phyloP scores from a whole-genome alignment of 2,113 vertebrate genomes.

The Leucoraja erinaceus region DNA sequence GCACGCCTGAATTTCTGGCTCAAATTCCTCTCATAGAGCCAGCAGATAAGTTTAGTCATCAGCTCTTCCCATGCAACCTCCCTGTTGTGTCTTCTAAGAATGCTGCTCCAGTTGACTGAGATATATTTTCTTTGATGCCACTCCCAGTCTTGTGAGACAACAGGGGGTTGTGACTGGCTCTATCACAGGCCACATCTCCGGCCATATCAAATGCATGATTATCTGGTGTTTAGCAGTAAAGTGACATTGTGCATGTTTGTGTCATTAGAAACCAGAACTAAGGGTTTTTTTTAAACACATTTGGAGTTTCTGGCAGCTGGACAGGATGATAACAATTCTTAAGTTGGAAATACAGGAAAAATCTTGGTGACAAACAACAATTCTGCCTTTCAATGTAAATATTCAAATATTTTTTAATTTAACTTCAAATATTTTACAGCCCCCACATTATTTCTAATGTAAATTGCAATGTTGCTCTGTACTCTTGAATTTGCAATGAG shows the following conservation, averaged over 20 bases:
- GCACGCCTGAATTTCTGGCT: background rate
- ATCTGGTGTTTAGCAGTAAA: slow-evolving; percentile 47
- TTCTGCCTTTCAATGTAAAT: background rate
- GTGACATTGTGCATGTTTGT: slow-evolving; percentile 44
- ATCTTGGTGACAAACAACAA: background rate
- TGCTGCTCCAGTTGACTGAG: background rate
- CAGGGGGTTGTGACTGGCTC: slow-evolving; percentile 46
- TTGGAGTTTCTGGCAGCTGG: slow-evolving; percentile 48
- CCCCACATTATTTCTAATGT: background rate
- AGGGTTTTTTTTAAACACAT: slow-evolving; percentile 44
- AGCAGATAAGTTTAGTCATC: background rate
- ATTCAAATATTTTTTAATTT: background rate
- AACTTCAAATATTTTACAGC: too few species aligned
- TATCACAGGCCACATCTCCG: slow-evolving; percentile 44
- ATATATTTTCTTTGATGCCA: slow-evolving; percentile 13
- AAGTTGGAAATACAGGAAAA: slow-evolving; percentile 39
- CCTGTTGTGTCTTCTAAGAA: slow-evolving; percentile 7
- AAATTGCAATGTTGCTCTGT: background rate
- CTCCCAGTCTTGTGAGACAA: background rate
- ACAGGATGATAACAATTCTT: slow-evolving; percentile 44
- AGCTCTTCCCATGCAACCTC: background rate
- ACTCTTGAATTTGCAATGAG: background rate
- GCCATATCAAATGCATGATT: slow-evolving; percentile 48
- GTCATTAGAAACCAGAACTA: slow-evolving; percentile 39
- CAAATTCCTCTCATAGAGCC: background rate